Percentiles rank a stretch among this genome's conserved stretches.
Evolutionary conservation across 2,797 vertebrate species (phyloP).

Genomic region (Onychomys leucogaster): DNA sequence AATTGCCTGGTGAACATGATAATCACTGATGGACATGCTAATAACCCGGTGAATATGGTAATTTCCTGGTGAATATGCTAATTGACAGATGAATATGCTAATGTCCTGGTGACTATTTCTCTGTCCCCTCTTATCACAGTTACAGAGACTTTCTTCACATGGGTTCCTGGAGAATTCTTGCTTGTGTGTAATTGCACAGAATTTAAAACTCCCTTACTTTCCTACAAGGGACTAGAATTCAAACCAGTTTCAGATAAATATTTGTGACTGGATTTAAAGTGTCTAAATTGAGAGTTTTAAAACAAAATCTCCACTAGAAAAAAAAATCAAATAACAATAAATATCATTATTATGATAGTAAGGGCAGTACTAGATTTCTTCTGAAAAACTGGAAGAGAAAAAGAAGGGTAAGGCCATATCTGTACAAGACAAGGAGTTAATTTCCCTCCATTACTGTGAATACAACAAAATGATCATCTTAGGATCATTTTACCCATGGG

Average conservation of each 20-base stretch:
- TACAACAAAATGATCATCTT: slow-evolving; percentile 80
- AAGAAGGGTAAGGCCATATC: slow-evolving; percentile 59
- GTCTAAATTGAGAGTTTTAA: slow-evolving; percentile 68
- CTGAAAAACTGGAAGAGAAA: background rate
- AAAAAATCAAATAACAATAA: slow-evolving; percentile 57
- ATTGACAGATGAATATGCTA: background rate
- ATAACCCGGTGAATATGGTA: background rate
- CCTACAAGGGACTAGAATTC: background rate
- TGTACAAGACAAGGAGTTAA: slow-evolving; percentile 79
- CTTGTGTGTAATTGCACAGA: background rate
- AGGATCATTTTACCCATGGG: slow-evolving; percentile 81
- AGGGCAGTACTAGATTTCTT: slow-evolving; percentile 24
- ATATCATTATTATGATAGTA: slow-evolving; percentile 61
- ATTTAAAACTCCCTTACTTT: background rate
- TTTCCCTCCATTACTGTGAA: slow-evolving; percentile 82
- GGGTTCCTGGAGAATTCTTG: background rate
- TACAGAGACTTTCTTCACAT: background rate
- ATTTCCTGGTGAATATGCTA: background rate
- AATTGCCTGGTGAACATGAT: background rate
- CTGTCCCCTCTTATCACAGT: too few relatives aligned
- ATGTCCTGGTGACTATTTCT: background rate
- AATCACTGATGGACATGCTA: too few relatives aligned
- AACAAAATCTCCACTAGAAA: slow-evolving; percentile 69
- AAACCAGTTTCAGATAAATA: slow-evolving; percentile 55
- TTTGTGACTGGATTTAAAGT: slow-evolving; percentile 69